phyloP scores from a whole-genome alignment of 2,888 invertebrate genomes.

The Tubulanus polymorphus region DNA sequence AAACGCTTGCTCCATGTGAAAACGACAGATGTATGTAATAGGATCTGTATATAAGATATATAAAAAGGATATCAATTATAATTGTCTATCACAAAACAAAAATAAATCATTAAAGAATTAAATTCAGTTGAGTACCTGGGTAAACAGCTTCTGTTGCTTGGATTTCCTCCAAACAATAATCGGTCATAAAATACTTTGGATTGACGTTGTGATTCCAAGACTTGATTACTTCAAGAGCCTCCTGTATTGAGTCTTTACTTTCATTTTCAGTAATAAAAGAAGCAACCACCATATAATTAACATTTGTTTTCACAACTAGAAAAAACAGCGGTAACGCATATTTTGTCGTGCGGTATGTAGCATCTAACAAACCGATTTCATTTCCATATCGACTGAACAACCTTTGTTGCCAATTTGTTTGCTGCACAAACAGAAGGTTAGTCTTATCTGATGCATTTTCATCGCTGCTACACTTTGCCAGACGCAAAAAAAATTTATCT shows the following conservation, averaged over 20 bases:
- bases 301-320: constrained; percentile 15
- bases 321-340: constrained; percentile 20
- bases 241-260: constrained; percentile 8
- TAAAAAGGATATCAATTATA: no score
- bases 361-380: constrained; percentile 15
- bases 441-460: no score
- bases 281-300: constrained; percentile 14
- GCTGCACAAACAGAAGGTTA: constrained; percentile 14
- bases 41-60: no score
- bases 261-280: constrained; percentile 14
- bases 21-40: not conserved
- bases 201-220: constrained; percentile 14
- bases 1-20: not conserved
- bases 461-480: not conserved
- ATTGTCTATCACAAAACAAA: no score
- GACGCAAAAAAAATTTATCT: not conserved
- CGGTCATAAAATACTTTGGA: constrained; percentile 14
- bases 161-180: constrained; percentile 13
- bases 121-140: no score
- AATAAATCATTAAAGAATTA: no score
- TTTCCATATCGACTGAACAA: constrained; percentile 17
- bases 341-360: constrained; percentile 16
- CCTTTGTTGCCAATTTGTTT: constrained; percentile 11
- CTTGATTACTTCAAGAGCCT: constrained; percentile 11
- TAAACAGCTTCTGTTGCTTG: constrained; percentile 1